Evolutionary conservation across 2,797 vertebrate genomes (phyloP).

Genomic region (Micropoecilia bifurca): DNA sequence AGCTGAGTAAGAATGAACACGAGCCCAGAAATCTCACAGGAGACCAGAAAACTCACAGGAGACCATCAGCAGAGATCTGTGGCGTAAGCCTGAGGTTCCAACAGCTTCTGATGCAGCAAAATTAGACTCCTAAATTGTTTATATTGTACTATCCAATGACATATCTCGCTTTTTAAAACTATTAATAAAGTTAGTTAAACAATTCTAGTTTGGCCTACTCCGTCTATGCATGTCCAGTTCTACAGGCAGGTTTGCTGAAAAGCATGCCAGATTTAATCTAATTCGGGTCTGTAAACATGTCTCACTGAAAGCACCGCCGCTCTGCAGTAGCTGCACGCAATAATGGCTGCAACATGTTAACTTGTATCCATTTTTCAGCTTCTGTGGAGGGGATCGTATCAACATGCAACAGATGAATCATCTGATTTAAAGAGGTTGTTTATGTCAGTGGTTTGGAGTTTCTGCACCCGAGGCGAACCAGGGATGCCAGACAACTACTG

Average conservation of each 20-base stretch:
- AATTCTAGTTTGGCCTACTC: constrained; percentile 5
- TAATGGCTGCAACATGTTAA: constrained; percentile 26
- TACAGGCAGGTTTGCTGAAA: constrained; percentile 12
- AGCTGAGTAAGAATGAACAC: constrained; percentile 52
- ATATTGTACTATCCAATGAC: neutral
- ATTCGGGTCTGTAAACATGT: constrained; percentile 38
- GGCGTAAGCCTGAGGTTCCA: constrained; percentile 41
- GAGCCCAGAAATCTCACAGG: constrained; percentile 28
- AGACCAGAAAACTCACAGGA: constrained; percentile 36
- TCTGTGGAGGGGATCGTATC: constrained; percentile 51
- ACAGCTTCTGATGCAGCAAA: constrained; percentile 37
- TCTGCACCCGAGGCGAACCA: constrained; percentile 75
- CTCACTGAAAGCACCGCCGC: constrained; percentile 7
- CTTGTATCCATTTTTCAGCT: constrained; percentile 53
- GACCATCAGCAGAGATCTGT: constrained; percentile 43
- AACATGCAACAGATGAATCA: constrained; percentile 75
- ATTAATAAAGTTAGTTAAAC: constrained; percentile 21
- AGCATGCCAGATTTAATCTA: constrained; percentile 19
- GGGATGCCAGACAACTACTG: constrained; percentile 67
- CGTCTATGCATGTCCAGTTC: constrained; percentile 17
- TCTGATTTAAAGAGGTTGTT: constrained; percentile 69
- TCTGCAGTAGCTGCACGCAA: constrained; percentile 39
- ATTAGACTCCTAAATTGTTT: constrained; percentile 41
- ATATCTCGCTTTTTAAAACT: constrained; percentile 7
- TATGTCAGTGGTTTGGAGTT: constrained; percentile 76